Percentiles rank a stretch among this genome's conserved stretches.
These are phyloP conservation scores for Micromys minutus DNA, from an alignment of 2,113 vertebrate genomes.

Conservation along the genomic window DNA sequence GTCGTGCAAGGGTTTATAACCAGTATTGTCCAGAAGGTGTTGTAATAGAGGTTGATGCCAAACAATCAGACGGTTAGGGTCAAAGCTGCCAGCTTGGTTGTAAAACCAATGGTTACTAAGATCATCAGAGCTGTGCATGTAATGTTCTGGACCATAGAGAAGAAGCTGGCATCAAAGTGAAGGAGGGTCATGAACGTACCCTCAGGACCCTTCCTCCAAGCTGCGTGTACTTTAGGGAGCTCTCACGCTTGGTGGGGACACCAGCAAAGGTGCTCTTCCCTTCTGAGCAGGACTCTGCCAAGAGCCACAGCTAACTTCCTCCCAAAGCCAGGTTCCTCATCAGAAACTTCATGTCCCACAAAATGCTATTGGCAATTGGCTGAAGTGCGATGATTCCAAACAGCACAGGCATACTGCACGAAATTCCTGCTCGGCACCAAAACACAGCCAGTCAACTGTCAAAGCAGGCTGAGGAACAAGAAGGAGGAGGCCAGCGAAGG, in stretches of 20 bases:
- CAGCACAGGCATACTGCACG: slow-evolving; percentile 96
- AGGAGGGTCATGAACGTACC: slow-evolving; percentile 99
- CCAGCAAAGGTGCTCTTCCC: slow-evolving; percentile 99
- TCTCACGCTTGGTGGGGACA: slow-evolving; percentile 96
- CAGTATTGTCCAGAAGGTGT: slow-evolving; percentile 97
- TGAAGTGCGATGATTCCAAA: slow-evolving; percentile 95
- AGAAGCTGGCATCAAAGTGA: slow-evolving; percentile 96
- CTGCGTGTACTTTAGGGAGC: slow-evolving; percentile 99
- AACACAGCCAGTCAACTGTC: slow-evolving; percentile 96
- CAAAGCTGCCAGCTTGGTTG: slow-evolving; percentile 97
- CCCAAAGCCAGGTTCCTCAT: slow-evolving; percentile 99
- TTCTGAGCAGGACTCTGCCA: slow-evolving; percentile 96
- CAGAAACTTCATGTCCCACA: slow-evolving; percentile 99
- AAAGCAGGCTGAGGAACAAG: slow-evolving; percentile 95
- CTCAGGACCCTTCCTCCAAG: slow-evolving; percentile 95
- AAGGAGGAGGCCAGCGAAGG: too few species aligned
- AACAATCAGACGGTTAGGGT: slow-evolving; percentile 98
- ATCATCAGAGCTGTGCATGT: slow-evolving; percentile 97
- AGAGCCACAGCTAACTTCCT: slow-evolving; percentile 93
- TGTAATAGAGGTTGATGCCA: slow-evolving; percentile 97
- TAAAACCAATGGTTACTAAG: slow-evolving; percentile 97
- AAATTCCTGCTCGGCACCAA: slow-evolving; percentile 98
- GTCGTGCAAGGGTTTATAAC: slow-evolving; percentile 99
- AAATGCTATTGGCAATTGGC: slow-evolving; percentile 98
- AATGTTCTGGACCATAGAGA: slow-evolving; percentile 97